Conservation (phyloP, 2,888 invertebrate species). For the Emmelina monodactyla region DNA sequence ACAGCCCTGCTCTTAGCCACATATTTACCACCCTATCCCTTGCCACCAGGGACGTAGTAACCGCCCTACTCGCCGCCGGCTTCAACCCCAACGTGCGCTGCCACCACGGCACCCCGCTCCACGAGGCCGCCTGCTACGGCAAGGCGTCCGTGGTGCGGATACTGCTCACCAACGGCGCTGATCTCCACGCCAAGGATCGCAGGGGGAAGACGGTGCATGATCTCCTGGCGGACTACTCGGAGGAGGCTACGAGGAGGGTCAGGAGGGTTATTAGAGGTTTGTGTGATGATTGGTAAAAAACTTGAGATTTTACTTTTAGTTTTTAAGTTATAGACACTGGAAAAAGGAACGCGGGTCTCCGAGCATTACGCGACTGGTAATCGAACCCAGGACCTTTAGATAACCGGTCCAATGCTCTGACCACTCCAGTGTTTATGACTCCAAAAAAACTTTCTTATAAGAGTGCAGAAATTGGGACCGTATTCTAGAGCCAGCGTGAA, state of each 20-base stretch:
- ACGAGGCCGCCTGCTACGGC: conserved; percentile 92
- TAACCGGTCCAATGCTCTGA: too few relatives aligned
- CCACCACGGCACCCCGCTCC: conserved; percentile 87
- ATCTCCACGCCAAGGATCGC: conserved; percentile 80
- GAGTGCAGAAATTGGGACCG: too few relatives aligned
- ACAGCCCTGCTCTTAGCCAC: too few relatives aligned
- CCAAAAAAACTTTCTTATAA: too few relatives aligned
- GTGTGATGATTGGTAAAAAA: conserved; percentile 28
- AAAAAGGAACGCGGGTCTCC: too few relatives aligned
- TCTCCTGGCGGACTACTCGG: conserved; percentile 86
- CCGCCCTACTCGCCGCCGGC: conserved; percentile 81
- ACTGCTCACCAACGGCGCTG: conserved; percentile 82
- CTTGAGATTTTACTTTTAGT: too few relatives aligned
- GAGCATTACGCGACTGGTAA: too few relatives aligned
- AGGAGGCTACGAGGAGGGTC: conserved; percentile 87
- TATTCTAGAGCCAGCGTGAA: too few relatives aligned
- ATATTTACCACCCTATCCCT: too few relatives aligned
- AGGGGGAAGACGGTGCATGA: conserved; percentile 87
- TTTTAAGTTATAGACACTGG: too few relatives aligned
- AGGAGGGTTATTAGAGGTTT: conserved; percentile 84
- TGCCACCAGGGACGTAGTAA: conserved; percentile 76
- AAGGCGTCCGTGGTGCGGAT: conserved; percentile 87
- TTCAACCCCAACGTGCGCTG: conserved; percentile 89
- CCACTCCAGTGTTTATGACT: too few relatives aligned
- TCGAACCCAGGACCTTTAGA: too few relatives aligned